Base-by-base conservation (phyloP, 2,888 invertebrate species). In the Stenolophus ochropezus region DNA sequence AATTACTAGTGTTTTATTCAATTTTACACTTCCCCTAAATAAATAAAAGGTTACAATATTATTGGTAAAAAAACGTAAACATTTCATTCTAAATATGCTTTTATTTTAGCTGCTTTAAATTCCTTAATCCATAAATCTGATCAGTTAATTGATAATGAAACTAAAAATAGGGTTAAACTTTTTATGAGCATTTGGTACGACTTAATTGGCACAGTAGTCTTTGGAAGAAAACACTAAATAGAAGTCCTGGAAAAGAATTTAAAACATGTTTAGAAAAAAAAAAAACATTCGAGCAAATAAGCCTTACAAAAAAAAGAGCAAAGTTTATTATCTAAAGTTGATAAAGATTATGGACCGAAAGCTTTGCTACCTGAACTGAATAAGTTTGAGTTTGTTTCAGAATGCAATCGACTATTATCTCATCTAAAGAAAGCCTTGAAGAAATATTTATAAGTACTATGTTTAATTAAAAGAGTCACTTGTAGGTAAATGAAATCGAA, bases 151-250 rank as follows among this genome's bases (percentile, higher is more conserved):
- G 6, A 20, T 8, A 58, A 58, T 4, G 23, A 58, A 58, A 58
- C 58, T 1, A 23, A 58, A 11, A 58, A 58, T 23, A n/a, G 58
- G 8, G 18, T 5, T 11, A 18, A 53, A 14, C 16, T 18, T 8
- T 53, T 53, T 14, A 53, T 53, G 53, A 53, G 53, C 53, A 53
- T 23, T 58, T 58, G 21, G 23, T 21, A 16, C 58, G 58, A 21
- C 4, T 51, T 14, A 16, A 11, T 5, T 51, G 51, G 51, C 51
- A 51, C 16, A 14, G 16, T 4, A 51, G 51, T 51, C 51, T 16
- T 5, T 51, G 51, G 51, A 51, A 51, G 16, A 51, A 51, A 51
- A 14, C 16, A 1, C 1, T 14, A 51, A 16, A 4, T 2, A 5
- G 16, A 51, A 51, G 51, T 16, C 51, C 51, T 4, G 51, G 51